Evolutionary conservation across 1,140 invertebrate genomes (phyloP).

Genomic region (Leptinotarsa lineolata): DNA sequence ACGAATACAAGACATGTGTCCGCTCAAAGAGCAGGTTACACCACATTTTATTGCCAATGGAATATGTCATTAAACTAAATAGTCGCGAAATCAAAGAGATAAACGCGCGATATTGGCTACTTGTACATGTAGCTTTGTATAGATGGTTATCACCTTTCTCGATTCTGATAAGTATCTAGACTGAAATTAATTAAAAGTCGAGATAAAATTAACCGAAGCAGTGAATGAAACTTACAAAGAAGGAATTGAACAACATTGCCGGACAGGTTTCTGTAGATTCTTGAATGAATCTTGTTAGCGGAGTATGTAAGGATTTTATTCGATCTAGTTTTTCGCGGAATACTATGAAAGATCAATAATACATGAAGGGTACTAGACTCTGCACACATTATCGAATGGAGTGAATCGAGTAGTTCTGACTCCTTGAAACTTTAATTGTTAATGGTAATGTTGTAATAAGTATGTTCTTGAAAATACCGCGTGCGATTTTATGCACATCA

Average conservation of each 20-base stretch:
- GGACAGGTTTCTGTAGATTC: conserved; percentile 18
- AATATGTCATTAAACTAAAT: conserved; percentile 26
- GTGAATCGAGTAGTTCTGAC: background rate
- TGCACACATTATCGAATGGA: background rate
- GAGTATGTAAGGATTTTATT: background rate
- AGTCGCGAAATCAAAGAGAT: background rate
- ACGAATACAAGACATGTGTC: background rate
- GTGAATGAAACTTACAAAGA: conserved; percentile 23
- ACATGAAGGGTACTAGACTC: background rate
- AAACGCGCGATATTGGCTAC: conserved; percentile 12
- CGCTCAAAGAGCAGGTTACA: conserved; percentile 20
- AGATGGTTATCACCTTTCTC: conserved; percentile 19
- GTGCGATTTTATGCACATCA: too few relatives aligned
- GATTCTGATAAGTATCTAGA: conserved; percentile 22
- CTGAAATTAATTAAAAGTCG: conserved; percentile 24
- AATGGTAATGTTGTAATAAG: too few relatives aligned
- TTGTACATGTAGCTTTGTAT: conserved; percentile 12
- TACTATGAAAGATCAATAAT: background rate
- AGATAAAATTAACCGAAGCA: conserved; percentile 22
- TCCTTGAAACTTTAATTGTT: too few relatives aligned
- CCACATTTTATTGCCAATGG: conserved; percentile 17
- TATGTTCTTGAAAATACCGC: too few relatives aligned
- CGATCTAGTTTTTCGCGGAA: background rate
- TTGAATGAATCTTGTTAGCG: background rate
- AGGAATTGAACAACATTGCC: conserved; percentile 20